A percentile compares a stretch with the other conserved stretches of the same genome.
phyloP scores from a whole-genome alignment of 2,888 invertebrate species.

The Thelaira solivaga region DNA sequence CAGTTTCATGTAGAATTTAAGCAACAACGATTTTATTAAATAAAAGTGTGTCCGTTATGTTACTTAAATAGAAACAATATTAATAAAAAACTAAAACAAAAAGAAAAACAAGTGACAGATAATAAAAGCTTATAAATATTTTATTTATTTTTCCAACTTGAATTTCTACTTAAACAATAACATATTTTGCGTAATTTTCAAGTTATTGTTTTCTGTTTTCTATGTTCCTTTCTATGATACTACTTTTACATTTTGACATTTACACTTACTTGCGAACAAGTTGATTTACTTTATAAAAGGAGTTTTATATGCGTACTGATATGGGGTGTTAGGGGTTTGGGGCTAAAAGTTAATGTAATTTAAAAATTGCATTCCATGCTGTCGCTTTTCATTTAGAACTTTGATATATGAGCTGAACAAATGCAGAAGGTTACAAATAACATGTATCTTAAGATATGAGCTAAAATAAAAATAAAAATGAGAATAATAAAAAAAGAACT shows the following conservation, averaged over 20 bases:
- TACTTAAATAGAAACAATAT: not conserved
- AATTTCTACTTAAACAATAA: slow-evolving; percentile 48
- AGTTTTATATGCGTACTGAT: not conserved
- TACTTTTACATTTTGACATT: not conserved
- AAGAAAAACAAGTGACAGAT: slow-evolving; percentile 31
- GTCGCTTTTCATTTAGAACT: slow-evolving; percentile 72
- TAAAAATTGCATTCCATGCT: slow-evolving; percentile 75
- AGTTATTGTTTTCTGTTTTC: slow-evolving; percentile 10
- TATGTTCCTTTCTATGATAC: not conserved
- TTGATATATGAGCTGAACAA: slow-evolving; percentile 69
- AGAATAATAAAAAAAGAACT: slow-evolving; percentile 1
- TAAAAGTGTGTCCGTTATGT: not conserved
- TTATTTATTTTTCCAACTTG: slow-evolving; percentile 51
- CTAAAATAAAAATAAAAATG: not conserved
- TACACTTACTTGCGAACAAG: not conserved
- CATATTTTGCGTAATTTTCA: slow-evolving; percentile 42
- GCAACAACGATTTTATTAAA: too few relatives aligned
- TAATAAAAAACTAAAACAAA: not conserved
- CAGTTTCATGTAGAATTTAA: too few relatives aligned
- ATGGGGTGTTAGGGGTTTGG: not conserved
- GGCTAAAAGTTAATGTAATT: slow-evolving; percentile 70
- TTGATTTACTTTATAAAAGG: not conserved
- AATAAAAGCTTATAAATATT: slow-evolving; percentile 55
- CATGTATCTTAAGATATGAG: slow-evolving; percentile 59
- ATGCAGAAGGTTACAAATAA: slow-evolving; percentile 58